phyloP scores from a whole-genome alignment of 2,113 vertebrate species.

The Petrocephalus zakoni region DNA sequence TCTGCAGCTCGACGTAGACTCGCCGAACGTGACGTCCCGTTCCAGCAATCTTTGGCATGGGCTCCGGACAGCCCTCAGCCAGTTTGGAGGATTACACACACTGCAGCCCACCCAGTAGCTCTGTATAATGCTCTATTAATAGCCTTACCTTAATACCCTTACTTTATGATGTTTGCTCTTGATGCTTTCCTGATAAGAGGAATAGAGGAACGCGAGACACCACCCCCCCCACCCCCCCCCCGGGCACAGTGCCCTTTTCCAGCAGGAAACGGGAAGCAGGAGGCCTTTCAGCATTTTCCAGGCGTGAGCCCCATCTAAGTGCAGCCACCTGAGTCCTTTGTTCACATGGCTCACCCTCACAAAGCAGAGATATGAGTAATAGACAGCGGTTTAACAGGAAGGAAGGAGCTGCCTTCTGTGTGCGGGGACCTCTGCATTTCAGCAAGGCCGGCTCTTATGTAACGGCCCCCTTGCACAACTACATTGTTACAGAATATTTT shows the following conservation, averaged over 20 bases:
- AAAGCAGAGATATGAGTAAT: neutral
- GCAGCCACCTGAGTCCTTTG: neutral
- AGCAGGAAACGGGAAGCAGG: neutral
- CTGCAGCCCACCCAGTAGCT: neutral
- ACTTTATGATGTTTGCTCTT: neutral
- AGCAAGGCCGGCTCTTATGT: neutral
- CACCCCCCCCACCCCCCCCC: neutral
- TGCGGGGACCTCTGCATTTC: neutral
- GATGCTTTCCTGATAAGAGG: neutral
- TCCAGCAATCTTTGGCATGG: neutral
- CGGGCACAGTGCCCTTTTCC: neutral
- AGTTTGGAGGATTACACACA: neutral
- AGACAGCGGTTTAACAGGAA: neutral
- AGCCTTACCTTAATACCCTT: neutral
- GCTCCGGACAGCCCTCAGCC: neutral
- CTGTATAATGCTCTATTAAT: neutral
- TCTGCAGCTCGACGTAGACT: neutral
- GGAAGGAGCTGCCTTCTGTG: neutral
- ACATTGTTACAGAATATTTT: neutral
- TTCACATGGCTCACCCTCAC: neutral
- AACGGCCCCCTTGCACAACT: neutral
- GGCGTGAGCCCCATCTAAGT: neutral
- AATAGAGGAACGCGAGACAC: neutral
- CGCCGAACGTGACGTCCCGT: neutral
- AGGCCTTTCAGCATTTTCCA: neutral